Base-by-base conservation (phyloP, 2,797 vertebrate species). In the Bryconaethiops microstoma region DNA sequence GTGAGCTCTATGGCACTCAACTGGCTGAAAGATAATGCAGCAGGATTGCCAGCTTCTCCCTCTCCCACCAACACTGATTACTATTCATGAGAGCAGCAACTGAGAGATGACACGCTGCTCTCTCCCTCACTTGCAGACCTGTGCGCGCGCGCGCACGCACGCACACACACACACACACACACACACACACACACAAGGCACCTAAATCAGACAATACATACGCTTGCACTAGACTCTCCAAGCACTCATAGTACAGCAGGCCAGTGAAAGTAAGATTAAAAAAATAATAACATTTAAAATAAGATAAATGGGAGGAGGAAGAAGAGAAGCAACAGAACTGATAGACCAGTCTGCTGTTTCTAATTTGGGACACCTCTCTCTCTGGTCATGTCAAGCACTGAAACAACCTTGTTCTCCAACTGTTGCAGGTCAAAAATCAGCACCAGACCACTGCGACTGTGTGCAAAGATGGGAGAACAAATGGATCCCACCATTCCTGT, bases 51-150 rank as follows among this genome's bases (percentile, higher is more conserved):
- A 93, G 93, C 89, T 78, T 79, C 72, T 83, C 42, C 74, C 90
- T 88, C 85, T 91, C 90, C 87, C 85, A 84, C 92, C 92, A 92
- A 94, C 93, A 93, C 91, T 91, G 93, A 95, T 95, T 96, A 95
- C 93, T 94, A 96, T 95, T 95, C 94, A 95, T 91, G 94, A 95
- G 94, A 95, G 92, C 91, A 94, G 93, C 92, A 95, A 93, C 94
- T 93, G 92, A 92, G 92, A 95, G 92, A 95, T 92, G 93, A 95
- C 92, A 96, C 90, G 93, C 89, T 95, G 83, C 81, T 83, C 82
- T 64, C 91, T 45, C n/a, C n/a, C 93, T 94, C 93, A 92, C 91
- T 93, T 89, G 89, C 90, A 88, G 84, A 88, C 77, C 90, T 87
- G 91, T 90, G 92, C 50, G 84, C 90, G 86, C 65, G 40, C n/a